Conservation (phyloP, 2,797 vertebrate genomes). For the Hypotaenidia philippensis region DNA sequence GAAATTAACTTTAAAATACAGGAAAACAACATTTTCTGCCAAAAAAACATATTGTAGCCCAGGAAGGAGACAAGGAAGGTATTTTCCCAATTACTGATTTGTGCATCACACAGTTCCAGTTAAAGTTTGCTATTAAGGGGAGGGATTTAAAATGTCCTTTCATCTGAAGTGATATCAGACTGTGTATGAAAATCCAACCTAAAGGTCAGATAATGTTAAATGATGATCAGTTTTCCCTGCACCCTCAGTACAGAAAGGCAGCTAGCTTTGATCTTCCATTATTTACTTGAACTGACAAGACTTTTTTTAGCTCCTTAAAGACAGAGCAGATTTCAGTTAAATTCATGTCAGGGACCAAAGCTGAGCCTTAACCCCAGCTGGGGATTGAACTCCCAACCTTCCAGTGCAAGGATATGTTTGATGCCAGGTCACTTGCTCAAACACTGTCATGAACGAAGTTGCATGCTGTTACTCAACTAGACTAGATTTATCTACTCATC, state of each 20-base stretch:
- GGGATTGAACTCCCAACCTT: not conserved
- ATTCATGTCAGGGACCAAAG: not conserved
- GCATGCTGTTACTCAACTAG: not conserved
- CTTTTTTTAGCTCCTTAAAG: not conserved
- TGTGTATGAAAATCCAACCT: not conserved
- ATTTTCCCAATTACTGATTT: not conserved
- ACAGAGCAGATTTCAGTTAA: conserved; percentile 2
- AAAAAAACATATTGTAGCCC: not conserved
- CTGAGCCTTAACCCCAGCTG: not conserved
- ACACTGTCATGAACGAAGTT: not conserved
- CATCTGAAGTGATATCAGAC: not conserved
- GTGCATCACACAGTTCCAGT: not conserved
- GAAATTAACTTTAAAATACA: not conserved
- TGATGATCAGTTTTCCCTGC: not conserved
- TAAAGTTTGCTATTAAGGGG: not conserved
- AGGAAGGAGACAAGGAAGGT: not conserved
- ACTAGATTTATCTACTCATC: not conserved
- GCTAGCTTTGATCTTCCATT: conserved; percentile 41
- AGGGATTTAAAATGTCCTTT: not conserved
- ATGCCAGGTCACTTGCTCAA: not conserved
- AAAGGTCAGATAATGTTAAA: conserved; percentile 10
- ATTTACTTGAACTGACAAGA: conserved; percentile 45
- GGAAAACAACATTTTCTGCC: not conserved
- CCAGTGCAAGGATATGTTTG: not conserved
- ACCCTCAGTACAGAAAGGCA: not conserved